Percentiles rank a stretch among this genome's conserved stretches.
Conservation (phyloP, 1,140 invertebrate species). For the Pinna nobilis region DNA sequence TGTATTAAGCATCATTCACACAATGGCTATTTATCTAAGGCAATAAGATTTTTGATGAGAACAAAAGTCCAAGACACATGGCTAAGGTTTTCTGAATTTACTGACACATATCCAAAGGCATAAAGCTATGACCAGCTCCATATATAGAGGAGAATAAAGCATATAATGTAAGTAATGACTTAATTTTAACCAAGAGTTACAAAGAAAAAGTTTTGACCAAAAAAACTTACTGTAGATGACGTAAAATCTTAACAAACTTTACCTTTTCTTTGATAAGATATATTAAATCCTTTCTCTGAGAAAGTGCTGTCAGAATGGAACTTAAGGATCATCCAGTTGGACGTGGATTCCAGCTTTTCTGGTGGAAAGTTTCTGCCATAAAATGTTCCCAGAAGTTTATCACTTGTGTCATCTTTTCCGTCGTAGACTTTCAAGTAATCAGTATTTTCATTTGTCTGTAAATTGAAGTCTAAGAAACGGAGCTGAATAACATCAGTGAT, state of each 20-base stretch:
- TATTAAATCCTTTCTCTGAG: conserved; percentile 52
- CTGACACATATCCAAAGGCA: no score
- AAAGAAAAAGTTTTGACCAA: not conserved
- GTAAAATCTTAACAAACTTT: no score
- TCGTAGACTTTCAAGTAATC: conserved; percentile 57
- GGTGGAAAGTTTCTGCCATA: conserved; percentile 38
- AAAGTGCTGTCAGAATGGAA: conserved; percentile 45
- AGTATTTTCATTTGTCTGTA: conserved; percentile 42
- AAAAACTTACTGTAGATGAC: not conserved
- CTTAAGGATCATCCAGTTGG: conserved; percentile 48
- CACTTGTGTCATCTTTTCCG: conserved; percentile 40
- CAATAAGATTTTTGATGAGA: no score
- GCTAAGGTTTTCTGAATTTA: no score
- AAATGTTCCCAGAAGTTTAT: conserved; percentile 46
- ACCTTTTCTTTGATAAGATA: conserved; percentile 63
- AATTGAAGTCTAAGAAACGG: conserved; percentile 42
- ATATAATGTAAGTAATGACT: no score
- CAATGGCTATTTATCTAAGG: no score
- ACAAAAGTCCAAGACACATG: no score
- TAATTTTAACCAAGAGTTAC: no score
- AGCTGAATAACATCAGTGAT: conserved; percentile 47
- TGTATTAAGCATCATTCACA: no score
- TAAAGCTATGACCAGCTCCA: no score
- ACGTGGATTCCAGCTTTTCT: conserved; percentile 42
- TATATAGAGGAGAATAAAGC: no score